Conservation (phyloP, 2,888 invertebrate genomes). For the Pachymerium ferrugineum region DNA sequence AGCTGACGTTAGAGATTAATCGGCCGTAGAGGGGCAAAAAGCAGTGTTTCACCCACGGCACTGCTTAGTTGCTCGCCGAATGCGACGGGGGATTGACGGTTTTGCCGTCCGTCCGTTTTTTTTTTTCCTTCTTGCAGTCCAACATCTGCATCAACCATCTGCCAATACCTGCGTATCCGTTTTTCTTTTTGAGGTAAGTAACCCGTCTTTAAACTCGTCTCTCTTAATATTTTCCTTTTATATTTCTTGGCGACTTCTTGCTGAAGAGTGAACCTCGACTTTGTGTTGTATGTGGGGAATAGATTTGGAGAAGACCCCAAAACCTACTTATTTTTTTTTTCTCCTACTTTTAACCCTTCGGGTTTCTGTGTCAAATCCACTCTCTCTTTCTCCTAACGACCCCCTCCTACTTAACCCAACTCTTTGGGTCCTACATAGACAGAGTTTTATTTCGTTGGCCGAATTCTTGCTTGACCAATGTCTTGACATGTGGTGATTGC, state of each 20-base stretch:
- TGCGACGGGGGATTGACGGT: background rate
- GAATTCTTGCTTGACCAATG: background rate
- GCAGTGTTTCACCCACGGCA: slow-evolving; percentile 27
- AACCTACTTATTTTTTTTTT: background rate
- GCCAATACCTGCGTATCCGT: background rate
- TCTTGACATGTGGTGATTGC: background rate
- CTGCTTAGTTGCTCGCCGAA: background rate
- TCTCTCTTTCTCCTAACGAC: background rate
- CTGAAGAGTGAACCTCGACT: too few relatives aligned
- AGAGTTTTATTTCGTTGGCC: background rate
- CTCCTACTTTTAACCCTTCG: too few relatives aligned
- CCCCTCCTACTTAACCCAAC: background rate
- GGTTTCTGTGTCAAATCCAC: background rate
- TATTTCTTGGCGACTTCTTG: too few relatives aligned
- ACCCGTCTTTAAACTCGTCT: background rate
- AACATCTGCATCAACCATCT: slow-evolving; percentile 19
- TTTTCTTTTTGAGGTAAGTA: too few relatives aligned
- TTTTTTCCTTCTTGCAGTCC: background rate
- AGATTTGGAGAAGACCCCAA: too few relatives aligned
- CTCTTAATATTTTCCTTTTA: too few relatives aligned
- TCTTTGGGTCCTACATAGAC: background rate
- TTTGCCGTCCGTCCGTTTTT: too few relatives aligned
- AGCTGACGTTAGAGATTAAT: slow-evolving; percentile 22
- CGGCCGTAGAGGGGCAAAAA: slow-evolving; percentile 23
- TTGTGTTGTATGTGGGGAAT: too few relatives aligned